Base-by-base conservation (phyloP, 1,140 invertebrate species). In the Drosophila setifemur region DNA sequence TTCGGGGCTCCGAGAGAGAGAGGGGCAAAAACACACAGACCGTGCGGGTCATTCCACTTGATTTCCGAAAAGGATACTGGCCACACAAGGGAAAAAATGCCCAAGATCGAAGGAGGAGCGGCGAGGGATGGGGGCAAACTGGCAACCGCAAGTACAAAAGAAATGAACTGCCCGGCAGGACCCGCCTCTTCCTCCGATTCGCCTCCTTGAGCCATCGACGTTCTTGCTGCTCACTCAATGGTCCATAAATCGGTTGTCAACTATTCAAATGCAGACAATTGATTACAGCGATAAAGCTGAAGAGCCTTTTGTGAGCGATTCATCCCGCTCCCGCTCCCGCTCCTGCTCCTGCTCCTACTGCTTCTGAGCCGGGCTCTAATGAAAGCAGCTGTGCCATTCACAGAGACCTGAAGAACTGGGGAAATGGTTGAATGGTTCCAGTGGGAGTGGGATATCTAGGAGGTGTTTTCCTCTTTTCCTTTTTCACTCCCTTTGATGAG, bases 181-280 rank as follows among this genome's bases (percentile, higher is more conserved):
- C 33, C 43, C 43, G 12, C 12, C 45, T 12, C 19, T 6, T 25
- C 14, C 7, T 14, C 4, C n/a, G 12, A 4, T 7, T n/a, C 43
- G 12, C 21, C 23, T 23, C 33, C 57, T 64, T 64, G 42, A 64
- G 61, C 64, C 61, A 64, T 64, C 57, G 58, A 47, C 69, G 39
- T 54, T 73, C 33, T 44, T 40, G 73, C 54, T 81, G 81, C 75
- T 75, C 72, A 81, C 66, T 76, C 82, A 86, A 85, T 85, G 81
- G 76, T 81, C 82, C 82, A 86, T 86, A 86, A 86, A 86, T 86
- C 81, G 82, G 67, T 86, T 86, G 81, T 87, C 81, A 86, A 86
- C 81, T 86, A 86, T 86, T 86, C 81, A 86, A 86, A 86, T 86
- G 81, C 81, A 86, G 81, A 86, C 81, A 86, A 86, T 86, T 86